A percentile compares a stretch with the other conserved stretches of the same genome.
Evolutionary conservation across 2,113 vertebrate genomes (phyloP).

Genomic region (Lipotes vexillifer): DNA sequence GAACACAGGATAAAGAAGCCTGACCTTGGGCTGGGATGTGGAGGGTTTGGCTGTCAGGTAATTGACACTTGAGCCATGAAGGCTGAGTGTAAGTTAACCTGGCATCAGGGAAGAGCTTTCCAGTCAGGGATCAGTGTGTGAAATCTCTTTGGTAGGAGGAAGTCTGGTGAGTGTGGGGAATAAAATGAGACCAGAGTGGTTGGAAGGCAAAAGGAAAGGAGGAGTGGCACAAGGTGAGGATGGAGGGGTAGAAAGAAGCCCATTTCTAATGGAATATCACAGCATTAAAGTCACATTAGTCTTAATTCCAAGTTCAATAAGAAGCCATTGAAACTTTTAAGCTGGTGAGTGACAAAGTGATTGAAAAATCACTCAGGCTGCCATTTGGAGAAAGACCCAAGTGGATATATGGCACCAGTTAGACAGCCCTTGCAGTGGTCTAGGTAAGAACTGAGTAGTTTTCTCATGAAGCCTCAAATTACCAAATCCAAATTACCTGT

Average conservation of each 20-base stretch:
- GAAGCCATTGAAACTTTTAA: not conserved
- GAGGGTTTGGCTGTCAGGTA: not conserved
- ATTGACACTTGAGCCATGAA: not conserved
- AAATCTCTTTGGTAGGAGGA: not conserved
- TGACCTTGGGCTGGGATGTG: accelerated
- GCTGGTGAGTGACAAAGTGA: not conserved
- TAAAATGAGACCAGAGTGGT: not conserved
- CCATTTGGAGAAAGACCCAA: not conserved
- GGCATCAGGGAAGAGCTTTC: not conserved
- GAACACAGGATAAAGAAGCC: not conserved
- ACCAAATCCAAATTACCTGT: not conserved
- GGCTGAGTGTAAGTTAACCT: not conserved
- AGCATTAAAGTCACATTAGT: not conserved
- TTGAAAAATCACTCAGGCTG: not conserved
- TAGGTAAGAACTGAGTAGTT: not conserved
- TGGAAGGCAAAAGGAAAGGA: not conserved
- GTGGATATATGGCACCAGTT: not conserved
- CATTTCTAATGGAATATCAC: not conserved
- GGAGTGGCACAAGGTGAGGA: not conserved
- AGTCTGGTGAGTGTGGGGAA: not conserved
- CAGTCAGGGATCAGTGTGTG: not conserved
- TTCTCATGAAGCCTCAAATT: not conserved
- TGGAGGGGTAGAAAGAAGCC: not conserved
- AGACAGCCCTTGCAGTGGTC: not conserved
- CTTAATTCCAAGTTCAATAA: not conserved